phyloP scores from a whole-genome alignment of 1,140 invertebrate species.

The Leguminivora glycinivorella region DNA sequence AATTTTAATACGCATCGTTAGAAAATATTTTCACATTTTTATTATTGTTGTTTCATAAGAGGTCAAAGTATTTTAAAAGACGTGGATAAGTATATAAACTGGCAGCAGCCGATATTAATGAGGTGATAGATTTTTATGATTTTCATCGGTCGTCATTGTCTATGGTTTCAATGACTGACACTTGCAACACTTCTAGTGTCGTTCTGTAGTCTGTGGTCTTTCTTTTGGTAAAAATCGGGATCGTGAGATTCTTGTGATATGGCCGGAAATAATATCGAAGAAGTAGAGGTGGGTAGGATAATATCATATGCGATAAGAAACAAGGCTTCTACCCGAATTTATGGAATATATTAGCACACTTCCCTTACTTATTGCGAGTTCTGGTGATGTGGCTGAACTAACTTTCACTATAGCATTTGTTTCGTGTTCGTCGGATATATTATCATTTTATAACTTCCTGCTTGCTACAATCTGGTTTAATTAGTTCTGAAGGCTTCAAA shows the following conservation, averaged over 20 bases:
- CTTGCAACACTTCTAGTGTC: constrained; percentile 49
- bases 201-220: constrained; percentile 47
- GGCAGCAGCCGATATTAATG: too few species aligned
- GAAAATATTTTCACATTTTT: too few species aligned
- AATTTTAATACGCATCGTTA: not conserved
- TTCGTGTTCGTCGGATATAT: constrained; percentile 51
- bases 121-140: too few species aligned
- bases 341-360: constrained; percentile 30
- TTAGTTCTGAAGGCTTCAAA: constrained; percentile 25
- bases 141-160: not conserved
- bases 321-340: constrained; percentile 44
- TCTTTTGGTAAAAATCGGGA: constrained; percentile 62
- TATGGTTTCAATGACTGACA: not conserved
- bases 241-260: constrained; percentile 67
- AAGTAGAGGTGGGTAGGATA: constrained; percentile 70
- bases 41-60: too few species aligned
- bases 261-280: constrained; percentile 77
- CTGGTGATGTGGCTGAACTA: constrained; percentile 71
- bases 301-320: constrained; percentile 34
- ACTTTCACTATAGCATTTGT: constrained; percentile 72
- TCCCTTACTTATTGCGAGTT: constrained; percentile 40
- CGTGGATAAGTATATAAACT: too few species aligned
- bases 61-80: too few species aligned
- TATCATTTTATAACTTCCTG: constrained; percentile 13
- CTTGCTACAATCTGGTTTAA: constrained; percentile 29